Conservation (phyloP, 1,140 invertebrate species). For the Nylanderia fulva region DNA sequence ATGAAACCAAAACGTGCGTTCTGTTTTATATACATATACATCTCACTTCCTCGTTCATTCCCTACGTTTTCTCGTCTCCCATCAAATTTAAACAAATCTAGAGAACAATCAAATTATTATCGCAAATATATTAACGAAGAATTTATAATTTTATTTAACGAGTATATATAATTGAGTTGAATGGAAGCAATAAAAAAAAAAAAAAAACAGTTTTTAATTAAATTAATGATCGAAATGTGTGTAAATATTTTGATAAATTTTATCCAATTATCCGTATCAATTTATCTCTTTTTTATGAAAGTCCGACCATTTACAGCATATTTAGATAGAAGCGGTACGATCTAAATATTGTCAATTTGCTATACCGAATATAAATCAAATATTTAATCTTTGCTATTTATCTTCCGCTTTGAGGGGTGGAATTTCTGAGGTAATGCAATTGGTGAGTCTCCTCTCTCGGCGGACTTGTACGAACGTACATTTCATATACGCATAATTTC, state of each 20-base stretch:
- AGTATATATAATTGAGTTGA: neutral
- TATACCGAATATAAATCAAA: slow-evolving; percentile 27
- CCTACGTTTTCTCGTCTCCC: neutral
- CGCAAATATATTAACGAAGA: neutral
- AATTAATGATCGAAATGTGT: neutral
- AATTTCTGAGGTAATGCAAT: slow-evolving; percentile 43
- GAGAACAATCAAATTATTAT: neutral
- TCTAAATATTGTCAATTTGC: neutral
- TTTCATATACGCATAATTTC: slow-evolving; percentile 35
- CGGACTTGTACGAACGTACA: slow-evolving; percentile 18
- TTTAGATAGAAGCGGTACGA: slow-evolving; percentile 5
- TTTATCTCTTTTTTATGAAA: neutral
- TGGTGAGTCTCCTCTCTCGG: slow-evolving; percentile 2
- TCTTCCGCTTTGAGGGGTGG: neutral
- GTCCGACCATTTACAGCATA: neutral
- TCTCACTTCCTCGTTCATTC: neutral
- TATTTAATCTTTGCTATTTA: slow-evolving; percentile 31
- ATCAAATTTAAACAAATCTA: neutral
- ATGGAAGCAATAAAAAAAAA: neutral
- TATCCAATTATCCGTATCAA: slow-evolving; percentile 27
- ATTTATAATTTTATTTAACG: neutral
- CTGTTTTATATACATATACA: no score
- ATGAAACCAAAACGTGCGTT: slow-evolving; percentile 34
- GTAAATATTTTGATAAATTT: slow-evolving; percentile 10
- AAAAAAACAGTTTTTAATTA: slow-evolving; percentile 9